Evolutionary conservation across 2,797 vertebrate species (phyloP).

Genomic region (Micromesistius poutassou): DNA sequence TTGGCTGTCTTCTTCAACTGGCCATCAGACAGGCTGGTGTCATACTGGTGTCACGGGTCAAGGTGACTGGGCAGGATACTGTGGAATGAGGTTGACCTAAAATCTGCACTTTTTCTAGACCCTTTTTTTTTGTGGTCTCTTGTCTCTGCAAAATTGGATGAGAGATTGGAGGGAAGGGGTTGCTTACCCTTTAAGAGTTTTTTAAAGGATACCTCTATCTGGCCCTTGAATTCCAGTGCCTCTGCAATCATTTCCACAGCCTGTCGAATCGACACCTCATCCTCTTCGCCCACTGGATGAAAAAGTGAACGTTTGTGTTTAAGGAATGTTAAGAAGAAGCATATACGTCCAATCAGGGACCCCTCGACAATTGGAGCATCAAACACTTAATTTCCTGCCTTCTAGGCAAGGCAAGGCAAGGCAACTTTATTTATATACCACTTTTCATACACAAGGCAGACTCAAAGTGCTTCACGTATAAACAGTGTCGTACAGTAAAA

Average conservation of each 20-base stretch:
- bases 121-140: neutral
- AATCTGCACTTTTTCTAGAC: neutral
- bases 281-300: conserved; percentile 76
- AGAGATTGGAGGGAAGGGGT: no score
- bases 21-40: conserved; percentile 75
- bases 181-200: neutral
- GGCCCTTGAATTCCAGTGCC: conserved; percentile 76
- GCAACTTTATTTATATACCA: no score
- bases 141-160: no score
- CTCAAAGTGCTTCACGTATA: no score
- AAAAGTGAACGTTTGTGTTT: neutral
- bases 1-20: conserved; percentile 84
- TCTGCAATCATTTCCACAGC: conserved; percentile 66
- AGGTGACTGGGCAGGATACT: neutral
- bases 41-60: conserved; percentile 69
- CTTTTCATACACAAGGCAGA: no score
- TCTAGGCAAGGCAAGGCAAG: no score
- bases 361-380: no score
- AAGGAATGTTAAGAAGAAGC: no score
- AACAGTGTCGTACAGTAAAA: no score
- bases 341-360: no score
- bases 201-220: conserved; percentile 39
- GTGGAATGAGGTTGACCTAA: neutral
- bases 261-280: conserved; percentile 79
- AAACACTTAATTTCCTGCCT: no score